Percentiles rank a stretch among this genome's conserved stretches.
phyloP scores from a whole-genome alignment of 2,888 invertebrate genomes.

The Agonum fuliginosum region DNA sequence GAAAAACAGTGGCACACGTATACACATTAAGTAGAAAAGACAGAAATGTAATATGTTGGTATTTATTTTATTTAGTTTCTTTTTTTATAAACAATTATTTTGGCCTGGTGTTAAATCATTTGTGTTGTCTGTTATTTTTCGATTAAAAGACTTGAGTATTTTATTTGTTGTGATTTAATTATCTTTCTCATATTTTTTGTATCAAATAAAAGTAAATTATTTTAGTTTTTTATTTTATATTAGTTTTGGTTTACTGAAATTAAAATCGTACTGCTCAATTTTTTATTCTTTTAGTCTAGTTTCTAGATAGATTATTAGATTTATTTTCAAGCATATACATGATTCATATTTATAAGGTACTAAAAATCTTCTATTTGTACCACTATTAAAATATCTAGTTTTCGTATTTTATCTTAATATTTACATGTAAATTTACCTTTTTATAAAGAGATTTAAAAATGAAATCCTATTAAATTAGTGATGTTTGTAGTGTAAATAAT shows the following conservation, averaged over 20 bases:
- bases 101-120: conserved; percentile 47
- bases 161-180: conserved; percentile 33
- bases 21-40: conserved; percentile 15
- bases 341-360: conserved; percentile 1
- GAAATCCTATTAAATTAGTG: not conserved
- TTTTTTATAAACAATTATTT: conserved; percentile 59
- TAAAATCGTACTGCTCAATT: conserved; percentile 3
- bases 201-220: not conserved
- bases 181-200: not conserved
- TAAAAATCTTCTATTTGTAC: conserved; percentile 22
- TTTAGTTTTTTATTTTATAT: not conserved
- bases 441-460: conserved; percentile 11
- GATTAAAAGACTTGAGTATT: conserved; percentile 49
- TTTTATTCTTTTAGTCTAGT: not conserved
- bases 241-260: not conserved
- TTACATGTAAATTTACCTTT: not conserved
- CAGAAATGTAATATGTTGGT: conserved; percentile 29
- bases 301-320: not conserved
- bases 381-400: conserved; percentile 20
- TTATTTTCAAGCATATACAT: too few species aligned
- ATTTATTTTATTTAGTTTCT: conserved; percentile 54
- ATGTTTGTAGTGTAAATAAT: conserved; percentile 30
- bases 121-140: conserved; percentile 50
- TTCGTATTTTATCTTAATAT: conserved; percentile 18
- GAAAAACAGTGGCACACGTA: conserved; percentile 15